Base-by-base conservation (phyloP, 2,113 vertebrate species). In the Leptocoma aspasia region DNA sequence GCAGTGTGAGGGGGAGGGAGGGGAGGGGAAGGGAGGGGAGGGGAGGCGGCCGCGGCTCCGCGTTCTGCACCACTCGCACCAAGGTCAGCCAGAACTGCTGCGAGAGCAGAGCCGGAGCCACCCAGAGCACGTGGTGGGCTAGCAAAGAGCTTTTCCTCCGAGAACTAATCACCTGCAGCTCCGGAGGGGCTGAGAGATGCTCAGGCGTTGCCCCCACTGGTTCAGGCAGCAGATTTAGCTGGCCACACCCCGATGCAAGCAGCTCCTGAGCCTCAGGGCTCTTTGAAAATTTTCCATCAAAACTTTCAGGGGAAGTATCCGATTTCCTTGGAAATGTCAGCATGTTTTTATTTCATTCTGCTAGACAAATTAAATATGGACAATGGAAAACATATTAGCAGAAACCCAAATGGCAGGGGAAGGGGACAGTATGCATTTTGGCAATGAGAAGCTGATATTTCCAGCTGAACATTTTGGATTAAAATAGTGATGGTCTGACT, bases 81-180 rank as follows among this genome's bases (percentile, higher is more conserved):
- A 89, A 96, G 96, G 96, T 96, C 95, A 94, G 90, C 10, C 72
- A 90, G 92, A 83, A 79, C 64, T 69, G 88, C 92, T 73, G 93
- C 16, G 7, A 86, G 92, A 92, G 94, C 86, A 41, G 61, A 88
- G 89, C 50, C 64, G 3, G 59, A n/a, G 94, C 89, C 89, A 68
- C 92, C 50, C 90, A 1, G 14, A 30, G 87, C 94, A 81, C 28
- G 41, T 60, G 90, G 47, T 5, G 64, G 3, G 75, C 85, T n/a
- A 3, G 13, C 7, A 73, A 81, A 83, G 64, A 66, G 47, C 82
- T 44, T 64, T 60, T 77, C n/a, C 82, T 64, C 64, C 78, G 2
- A 33, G 30, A 78, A 68, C 14, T 15, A 8, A 70, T 71, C 92
- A 83, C 82, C 93, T 73, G 85, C 7, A 71, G 52, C 18, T 50